Percentiles rank a stretch among this genome's conserved stretches.
Conservation (phyloP, 2,888 invertebrate species). For the Allophyes oxyacanthae region DNA sequence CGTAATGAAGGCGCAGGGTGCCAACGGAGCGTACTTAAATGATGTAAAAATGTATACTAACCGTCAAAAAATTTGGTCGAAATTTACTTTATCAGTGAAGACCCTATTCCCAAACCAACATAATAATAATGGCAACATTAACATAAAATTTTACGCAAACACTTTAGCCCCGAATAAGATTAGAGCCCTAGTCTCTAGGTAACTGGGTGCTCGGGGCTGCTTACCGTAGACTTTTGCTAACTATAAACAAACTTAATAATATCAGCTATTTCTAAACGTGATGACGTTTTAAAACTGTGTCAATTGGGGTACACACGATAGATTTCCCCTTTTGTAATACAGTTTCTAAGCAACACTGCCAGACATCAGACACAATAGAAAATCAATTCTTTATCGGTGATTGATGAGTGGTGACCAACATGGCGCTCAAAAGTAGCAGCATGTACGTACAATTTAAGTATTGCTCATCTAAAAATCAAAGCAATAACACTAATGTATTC, state of each 20-base stretch:
- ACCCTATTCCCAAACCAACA: conserved; percentile 45
- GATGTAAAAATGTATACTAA: too few relatives aligned
- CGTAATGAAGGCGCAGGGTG: too few relatives aligned
- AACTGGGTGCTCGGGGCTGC: conserved; percentile 12
- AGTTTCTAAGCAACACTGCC: too few relatives aligned
- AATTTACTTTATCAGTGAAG: conserved; percentile 5
- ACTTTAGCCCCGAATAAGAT: conserved; percentile 54
- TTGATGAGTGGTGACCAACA: too few relatives aligned
- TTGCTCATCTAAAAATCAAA: too few relatives aligned
- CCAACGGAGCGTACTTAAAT: too few relatives aligned
- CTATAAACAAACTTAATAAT: conserved; percentile 22
- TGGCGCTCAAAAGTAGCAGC: too few relatives aligned
- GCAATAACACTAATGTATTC: too few relatives aligned
- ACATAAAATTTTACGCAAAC: conserved; percentile 58
- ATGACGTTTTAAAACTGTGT: conserved; percentile 2
- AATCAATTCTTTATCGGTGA: too few relatives aligned
- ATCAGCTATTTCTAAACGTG: neutral
- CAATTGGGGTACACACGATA: neutral
- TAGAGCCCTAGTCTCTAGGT: conserved; percentile 41
- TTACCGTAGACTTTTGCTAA: conserved; percentile 26
- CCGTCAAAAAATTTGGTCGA: neutral
- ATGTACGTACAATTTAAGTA: too few relatives aligned
- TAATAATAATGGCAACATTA: conserved; percentile 49
- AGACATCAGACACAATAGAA: too few relatives aligned
- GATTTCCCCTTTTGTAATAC: too few relatives aligned